These are phyloP conservation scores for Pan troglodytes DNA, from an alignment of 2,113 vertebrate species.

Conservation along the genomic window NHGRI_mPanTro3-v2.1_pri NC_072418.2:47738501-47739000, in stretches of 20 bases:
- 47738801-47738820: conserved; percentile 92
- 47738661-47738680: too few relatives aligned
- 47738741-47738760: conserved; percentile 89
- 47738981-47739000: neutral
- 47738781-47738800: conserved; percentile 95
- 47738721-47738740: conserved; percentile 84
- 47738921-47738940: neutral
- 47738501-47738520: too few relatives aligned
- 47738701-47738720: neutral
- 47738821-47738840: conserved; percentile 83
- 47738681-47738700: neutral
- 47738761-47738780: conserved; percentile 90
- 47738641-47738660: neutral
- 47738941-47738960: neutral
- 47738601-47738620: neutral
- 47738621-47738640: neutral
- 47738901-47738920: neutral
- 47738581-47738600: neutral
- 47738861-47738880: rapidly evolving
- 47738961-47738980: neutral
- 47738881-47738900: rapidly evolving
- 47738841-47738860: conserved; percentile 89
- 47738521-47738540: too few relatives aligned
- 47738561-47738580: neutral
- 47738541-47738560: neutral